Percentiles rank a stretch among this genome's conserved stretches.
phyloP scores from a whole-genome alignment of 1,140 invertebrate species.

The Eufriesea mexicana region DNA sequence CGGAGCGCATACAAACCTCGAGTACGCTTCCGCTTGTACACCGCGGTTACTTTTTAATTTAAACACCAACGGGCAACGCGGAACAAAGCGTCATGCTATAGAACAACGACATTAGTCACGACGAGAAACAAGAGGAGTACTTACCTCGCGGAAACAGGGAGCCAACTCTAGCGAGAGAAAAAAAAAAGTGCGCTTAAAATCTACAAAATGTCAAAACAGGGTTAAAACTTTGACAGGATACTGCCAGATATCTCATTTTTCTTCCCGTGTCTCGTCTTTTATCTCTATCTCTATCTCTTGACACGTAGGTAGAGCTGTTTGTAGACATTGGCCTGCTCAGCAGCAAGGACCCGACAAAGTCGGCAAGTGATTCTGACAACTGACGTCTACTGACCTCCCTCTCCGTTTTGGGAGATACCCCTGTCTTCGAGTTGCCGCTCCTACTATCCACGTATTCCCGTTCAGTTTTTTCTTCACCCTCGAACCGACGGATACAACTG shows the following conservation, averaged over 20 bases:
- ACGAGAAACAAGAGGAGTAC: constrained; percentile 25
- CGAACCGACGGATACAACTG: constrained; percentile 79
- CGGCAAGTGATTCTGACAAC: constrained; percentile 54
- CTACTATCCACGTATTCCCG: constrained; percentile 64
- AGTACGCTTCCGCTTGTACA: background rate
- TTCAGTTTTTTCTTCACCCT: constrained; percentile 69
- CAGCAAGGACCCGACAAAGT: constrained; percentile 59
- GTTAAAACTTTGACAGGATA: constrained; percentile 32
- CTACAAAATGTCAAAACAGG: constrained; percentile 37
- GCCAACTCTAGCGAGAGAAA: constrained; percentile 1
- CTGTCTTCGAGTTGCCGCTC: constrained; percentile 58
- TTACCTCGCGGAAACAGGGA: constrained; percentile 35
- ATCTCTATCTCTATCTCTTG: background rate
- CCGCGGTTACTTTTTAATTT: constrained; percentile 6
- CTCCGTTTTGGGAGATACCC: constrained; percentile 77
- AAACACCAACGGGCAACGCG: background rate
- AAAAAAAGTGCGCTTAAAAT: constrained; percentile 10
- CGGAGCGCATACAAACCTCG: constrained; percentile 6
- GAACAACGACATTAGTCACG: constrained; percentile 39
- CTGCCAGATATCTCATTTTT: background rate
- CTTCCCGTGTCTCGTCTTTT: background rate
- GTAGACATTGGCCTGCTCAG: constrained; percentile 78
- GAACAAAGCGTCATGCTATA: constrained; percentile 3
- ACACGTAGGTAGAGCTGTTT: constrained; percentile 74
- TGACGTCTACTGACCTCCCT: constrained; percentile 80